Base-by-base conservation (phyloP, 2,888 invertebrate species). In the Phytoseiulus persimilis region DNA sequence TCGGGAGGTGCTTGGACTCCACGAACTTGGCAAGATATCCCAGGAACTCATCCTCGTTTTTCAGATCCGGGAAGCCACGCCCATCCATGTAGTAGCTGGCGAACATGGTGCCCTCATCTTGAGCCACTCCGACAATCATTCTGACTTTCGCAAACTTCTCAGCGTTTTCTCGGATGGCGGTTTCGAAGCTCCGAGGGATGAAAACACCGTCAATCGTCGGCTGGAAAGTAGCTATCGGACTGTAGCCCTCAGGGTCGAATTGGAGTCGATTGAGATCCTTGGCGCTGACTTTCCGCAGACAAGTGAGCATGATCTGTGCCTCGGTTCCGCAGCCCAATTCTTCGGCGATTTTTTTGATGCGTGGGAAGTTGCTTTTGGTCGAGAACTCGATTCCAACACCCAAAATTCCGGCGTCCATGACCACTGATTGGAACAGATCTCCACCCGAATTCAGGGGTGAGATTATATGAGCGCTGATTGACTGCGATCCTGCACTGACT, bases 301-400 rank as follows among this genome's bases (percentile, higher is more conserved):
- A 31, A 31, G 83, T 18, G 33, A 83, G 83, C 33, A 87, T 87
- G 18, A 9, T 28, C 28, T 33, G 3, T 1, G 31, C 84, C 3
- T 31, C 31, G 32, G 84, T 84, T 84, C 31, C 33, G 84, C 84
- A 84, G 83, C 31, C 31, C n/a, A 83, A 14, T 83, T 83, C 33
- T 83, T 5, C 83, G 18, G 83, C 28, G 28, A 83, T 83, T 1
- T 31, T 83, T 31, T 83, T 83, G 23, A 65, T 14, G 5, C 65
- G 65, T 23, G 28, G 65, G 18, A 28, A 23, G 28, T 65, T 65
- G 18, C 65, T 65, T 2, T 28, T 28, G 65, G 65, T 65, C 18
- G 23, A 28, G 18, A 65, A 28, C 18, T 28, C 65, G 2, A 65
- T 65, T 14, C 83, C 31, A 28, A 28, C 83, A 2, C 18, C 83